Conservation (phyloP, 2,797 vertebrate genomes). For the Mormyrops attenuatus region DNA sequence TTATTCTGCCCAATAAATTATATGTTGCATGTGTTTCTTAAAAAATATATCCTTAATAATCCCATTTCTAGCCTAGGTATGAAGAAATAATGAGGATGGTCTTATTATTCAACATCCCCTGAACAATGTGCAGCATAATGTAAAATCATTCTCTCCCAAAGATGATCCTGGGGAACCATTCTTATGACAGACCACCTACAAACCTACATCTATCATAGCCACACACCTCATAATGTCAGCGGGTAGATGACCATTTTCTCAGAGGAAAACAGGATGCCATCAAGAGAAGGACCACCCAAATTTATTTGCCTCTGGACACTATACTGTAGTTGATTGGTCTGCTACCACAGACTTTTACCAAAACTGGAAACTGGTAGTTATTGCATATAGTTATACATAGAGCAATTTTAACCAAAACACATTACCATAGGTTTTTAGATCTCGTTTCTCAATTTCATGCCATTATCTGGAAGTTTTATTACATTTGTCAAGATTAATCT, state of each 20-base stretch:
- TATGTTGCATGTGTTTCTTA: neutral
- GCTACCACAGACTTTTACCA: neutral
- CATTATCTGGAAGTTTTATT: neutral
- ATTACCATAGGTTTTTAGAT: neutral
- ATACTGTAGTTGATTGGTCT: neutral
- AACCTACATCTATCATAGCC: neutral
- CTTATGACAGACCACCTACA: neutral
- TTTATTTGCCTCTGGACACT: neutral
- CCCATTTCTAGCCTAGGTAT: neutral
- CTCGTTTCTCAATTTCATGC: neutral
- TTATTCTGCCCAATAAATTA: neutral
- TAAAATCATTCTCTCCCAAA: neutral
- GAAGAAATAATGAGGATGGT: neutral
- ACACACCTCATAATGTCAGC: neutral
- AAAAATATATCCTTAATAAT: neutral
- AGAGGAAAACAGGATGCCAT: neutral
- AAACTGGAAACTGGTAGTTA: neutral
- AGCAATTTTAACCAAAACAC: neutral
- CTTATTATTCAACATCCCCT: neutral
- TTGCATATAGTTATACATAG: neutral
- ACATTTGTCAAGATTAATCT: neutral
- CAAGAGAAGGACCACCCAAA: neutral
- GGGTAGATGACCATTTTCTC: neutral
- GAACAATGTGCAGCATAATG: neutral
- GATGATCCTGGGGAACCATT: neutral